Evolutionary conservation across 2,113 vertebrate species (phyloP).

Genomic region (Athene cunicularia): DNA sequence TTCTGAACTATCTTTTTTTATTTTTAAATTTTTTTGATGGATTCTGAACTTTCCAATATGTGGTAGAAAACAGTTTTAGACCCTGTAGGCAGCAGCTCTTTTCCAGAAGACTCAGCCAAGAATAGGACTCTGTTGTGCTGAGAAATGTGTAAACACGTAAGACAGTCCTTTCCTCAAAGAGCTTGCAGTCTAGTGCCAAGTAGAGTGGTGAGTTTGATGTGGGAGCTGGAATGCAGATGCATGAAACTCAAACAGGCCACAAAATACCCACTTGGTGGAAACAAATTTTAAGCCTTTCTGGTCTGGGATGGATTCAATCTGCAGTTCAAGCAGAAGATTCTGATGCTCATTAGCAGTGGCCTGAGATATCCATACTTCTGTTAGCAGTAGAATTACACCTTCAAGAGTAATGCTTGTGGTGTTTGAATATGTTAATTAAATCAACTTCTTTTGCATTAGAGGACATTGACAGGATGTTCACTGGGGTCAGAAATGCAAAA

Average conservation of each 20-base stretch:
- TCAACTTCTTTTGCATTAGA: neutral
- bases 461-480: neutral
- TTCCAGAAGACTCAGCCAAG: neutral
- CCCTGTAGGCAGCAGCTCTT: neutral
- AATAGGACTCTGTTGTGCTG: neutral
- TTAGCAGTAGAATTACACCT: neutral
- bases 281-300: neutral
- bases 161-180: neutral
- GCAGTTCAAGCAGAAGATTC: neutral
- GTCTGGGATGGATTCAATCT: neutral
- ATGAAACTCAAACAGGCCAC: conserved; percentile 11
- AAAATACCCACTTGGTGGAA: conserved; percentile 8
- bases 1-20: neutral
- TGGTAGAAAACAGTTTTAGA: neutral
- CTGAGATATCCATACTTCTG: rapidly evolving
- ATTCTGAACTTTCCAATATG: neutral
- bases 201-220: conserved; percentile 38
- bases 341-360: neutral
- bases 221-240: conserved; percentile 1
- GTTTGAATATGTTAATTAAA: neutral
- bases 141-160: neutral
- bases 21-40: neutral
- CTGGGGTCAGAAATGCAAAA: neutral
- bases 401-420: neutral
- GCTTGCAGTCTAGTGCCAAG: neutral